Percentiles rank a stretch among this genome's conserved stretches.
Evolutionary conservation across 1,140 invertebrate genomes (phyloP).

Genomic region (Diabrotica virgifera): DNA sequence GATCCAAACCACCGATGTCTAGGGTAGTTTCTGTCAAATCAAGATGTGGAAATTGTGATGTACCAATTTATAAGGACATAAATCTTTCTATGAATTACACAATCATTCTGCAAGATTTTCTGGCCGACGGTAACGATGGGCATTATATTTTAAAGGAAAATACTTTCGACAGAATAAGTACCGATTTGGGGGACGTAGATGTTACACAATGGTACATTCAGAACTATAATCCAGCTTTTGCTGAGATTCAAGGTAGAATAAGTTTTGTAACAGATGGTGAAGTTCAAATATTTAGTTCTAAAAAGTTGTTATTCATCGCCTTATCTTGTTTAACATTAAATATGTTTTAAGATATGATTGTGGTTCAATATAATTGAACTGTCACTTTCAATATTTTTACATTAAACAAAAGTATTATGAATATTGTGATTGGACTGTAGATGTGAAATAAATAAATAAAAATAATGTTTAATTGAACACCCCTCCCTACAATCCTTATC

Average conservation of each 20-base stretch:
- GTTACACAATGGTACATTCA: constrained; percentile 47
- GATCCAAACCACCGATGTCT: constrained; percentile 49
- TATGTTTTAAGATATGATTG: no score
- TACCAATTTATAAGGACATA: constrained; percentile 50
- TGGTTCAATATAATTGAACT: no score
- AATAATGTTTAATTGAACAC: no score
- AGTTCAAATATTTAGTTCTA: neutral
- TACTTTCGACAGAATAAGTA: constrained; percentile 34
- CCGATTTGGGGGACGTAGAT: constrained; percentile 49
- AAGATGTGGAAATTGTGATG: constrained; percentile 52
- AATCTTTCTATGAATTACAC: constrained; percentile 51
- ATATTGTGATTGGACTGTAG: no score
- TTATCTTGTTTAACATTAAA: no score
- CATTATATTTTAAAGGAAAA: constrained; percentile 49
- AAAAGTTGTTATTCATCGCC: no score
- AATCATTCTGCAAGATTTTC: constrained; percentile 51
- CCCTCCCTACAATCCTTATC: no score
- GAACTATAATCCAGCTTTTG: constrained; percentile 47
- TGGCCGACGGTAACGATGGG: constrained; percentile 52
- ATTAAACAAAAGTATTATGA: no score
- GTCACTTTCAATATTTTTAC: no score
- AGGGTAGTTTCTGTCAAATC: constrained; percentile 53
- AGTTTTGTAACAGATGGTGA: constrained; percentile 16
- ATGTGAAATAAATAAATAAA: no score
- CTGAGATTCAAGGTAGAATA: constrained; percentile 50